Base-by-base conservation (phyloP, 2,113 vertebrate species). In the Pleuronectes platessa region DNA sequence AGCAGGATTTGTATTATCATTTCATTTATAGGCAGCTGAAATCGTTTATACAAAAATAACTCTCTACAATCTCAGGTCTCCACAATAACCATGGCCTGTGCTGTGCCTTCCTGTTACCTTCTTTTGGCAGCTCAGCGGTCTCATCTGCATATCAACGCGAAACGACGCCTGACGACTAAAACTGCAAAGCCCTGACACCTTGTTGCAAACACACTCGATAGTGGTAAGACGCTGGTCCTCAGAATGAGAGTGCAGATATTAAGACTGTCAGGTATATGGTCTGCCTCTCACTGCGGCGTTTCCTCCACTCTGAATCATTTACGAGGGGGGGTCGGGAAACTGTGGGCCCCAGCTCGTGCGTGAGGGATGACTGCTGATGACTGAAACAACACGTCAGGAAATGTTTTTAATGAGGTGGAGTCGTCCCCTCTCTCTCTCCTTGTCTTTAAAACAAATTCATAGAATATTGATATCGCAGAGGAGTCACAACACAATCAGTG, bases 371-470 rank as follows among this genome's bases (percentile, higher is more conserved):
- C 59, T 66, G 63, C 65, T 63, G 74, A 82, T 55, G 77, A 75
- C 84, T 24, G 65, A 89, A 90, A 80, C 42, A 5, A 49, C 27
- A 40, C 83, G 61, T 87, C 67, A 31, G 68, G 78, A 84, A 91
- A 83, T 78, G 76, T 49, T 90, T 42, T 91, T 91, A 91, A 92
- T 89, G 85, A 91, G 80, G 37, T 26, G 31, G 71, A 55, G 58
- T 65, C 70, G 40, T 82, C 40, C 21, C 40, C 20, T 54, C 45
- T 68, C 21, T 37, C 64, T 63, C 24, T 26, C 24, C 21, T 61
- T 61, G 64, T 85, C 47, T 73, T 64, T 55, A 58, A 75, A 88
- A 79, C 59, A 68, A 79, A 76, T 42, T 37, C 21, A 80, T 72
- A 35, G 74, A 77, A 84, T 74, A 83, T 77, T 84, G 61, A 90